Conservation (phyloP, 2,113 vertebrate species). For the Actenoides hombroni region DNA sequence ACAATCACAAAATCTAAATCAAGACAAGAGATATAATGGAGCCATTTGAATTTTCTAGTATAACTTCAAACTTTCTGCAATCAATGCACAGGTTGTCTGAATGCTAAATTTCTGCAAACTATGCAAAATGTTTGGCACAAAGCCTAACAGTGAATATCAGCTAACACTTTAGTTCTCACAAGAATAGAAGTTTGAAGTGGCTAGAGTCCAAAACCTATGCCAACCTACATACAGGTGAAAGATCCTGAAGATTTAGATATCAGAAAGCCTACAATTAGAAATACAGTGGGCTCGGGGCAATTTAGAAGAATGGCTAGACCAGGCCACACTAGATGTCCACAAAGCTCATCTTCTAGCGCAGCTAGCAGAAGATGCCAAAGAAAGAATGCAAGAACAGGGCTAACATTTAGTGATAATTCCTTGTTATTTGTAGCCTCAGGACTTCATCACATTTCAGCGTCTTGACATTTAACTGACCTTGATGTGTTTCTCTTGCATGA, state of each 20-base stretch:
- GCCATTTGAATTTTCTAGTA: neutral
- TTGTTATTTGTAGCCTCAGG: neutral
- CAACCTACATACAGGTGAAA: neutral
- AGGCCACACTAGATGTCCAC: accelerated
- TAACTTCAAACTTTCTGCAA: neutral
- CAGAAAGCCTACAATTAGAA: neutral
- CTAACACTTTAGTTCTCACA: too few relatives aligned
- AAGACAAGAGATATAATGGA: slow-evolving; percentile 11
- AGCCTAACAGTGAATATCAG: neutral
- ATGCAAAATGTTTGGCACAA: neutral
- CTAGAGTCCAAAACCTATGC: neutral
- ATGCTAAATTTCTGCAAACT: neutral
- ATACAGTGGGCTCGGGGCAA: neutral
- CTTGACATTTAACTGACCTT: slow-evolving; percentile 2
- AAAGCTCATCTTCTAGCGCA: accelerated
- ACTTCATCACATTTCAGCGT: neutral
- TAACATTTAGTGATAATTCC: neutral
- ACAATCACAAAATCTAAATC: slow-evolving; percentile 1
- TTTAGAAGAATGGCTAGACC: too few relatives aligned
- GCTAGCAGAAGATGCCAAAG: neutral
- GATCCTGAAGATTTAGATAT: neutral
- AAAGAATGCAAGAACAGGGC: neutral
- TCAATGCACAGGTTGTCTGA: neutral
- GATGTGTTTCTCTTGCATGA: neutral
- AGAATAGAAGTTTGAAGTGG: too few relatives aligned